Evolutionary conservation across 2,888 invertebrate species (phyloP).

Genomic region (Reticulitermes lucifugus): DNA sequence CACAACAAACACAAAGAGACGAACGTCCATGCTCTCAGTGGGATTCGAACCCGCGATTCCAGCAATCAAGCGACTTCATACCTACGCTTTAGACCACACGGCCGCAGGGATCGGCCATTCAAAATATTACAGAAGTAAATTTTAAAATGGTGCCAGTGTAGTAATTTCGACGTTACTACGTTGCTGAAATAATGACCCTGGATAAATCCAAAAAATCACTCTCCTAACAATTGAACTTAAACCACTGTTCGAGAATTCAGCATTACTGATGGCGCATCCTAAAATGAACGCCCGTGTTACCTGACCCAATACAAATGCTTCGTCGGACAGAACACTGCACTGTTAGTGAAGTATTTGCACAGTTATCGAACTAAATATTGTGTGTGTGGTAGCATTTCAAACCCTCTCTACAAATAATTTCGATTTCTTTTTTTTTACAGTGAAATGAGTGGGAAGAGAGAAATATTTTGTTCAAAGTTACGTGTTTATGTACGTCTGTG

Average conservation of each 20-base stretch:
- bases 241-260: neutral
- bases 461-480: slow-evolving; percentile 18
- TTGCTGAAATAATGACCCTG: too few relatives aligned
- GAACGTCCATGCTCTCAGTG: too few relatives aligned
- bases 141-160: too few relatives aligned
- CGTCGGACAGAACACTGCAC: neutral
- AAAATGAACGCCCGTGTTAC: neutral
- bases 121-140: too few relatives aligned
- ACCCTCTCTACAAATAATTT: slow-evolving; percentile 30
- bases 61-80: too few relatives aligned
- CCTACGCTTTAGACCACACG: too few relatives aligned
- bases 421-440: neutral
- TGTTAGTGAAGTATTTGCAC: slow-evolving; percentile 21
- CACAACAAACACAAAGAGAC: too few relatives aligned
- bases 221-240: too few relatives aligned
- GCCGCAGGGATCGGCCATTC: too few relatives aligned
- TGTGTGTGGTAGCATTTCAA: neutral
- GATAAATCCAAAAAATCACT: too few relatives aligned
- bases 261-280: neutral
- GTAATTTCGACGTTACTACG: too few relatives aligned
- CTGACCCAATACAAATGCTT: neutral
- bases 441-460: neutral
- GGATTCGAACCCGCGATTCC: too few relatives aligned
- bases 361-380: neutral
- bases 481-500: neutral